phyloP scores from a whole-genome alignment of 2,797 vertebrate genomes.

The Discoglossus pictus region DNA sequence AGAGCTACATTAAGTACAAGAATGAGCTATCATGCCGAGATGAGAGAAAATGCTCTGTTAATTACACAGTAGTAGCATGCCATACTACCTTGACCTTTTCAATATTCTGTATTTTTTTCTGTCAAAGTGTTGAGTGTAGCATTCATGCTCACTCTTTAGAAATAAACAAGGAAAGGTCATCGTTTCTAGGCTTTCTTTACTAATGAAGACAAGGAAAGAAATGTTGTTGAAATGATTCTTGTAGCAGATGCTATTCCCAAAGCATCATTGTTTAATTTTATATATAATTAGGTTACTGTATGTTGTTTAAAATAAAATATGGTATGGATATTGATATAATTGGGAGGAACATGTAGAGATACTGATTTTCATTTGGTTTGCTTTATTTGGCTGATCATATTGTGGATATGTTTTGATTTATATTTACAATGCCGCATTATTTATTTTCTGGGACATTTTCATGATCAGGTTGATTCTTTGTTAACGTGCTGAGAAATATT shows the following conservation, averaged over 20 bases:
- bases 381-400: too few species aligned
- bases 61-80: conserved; percentile 33
- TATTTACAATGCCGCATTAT: too few species aligned
- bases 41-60: conserved; percentile 49
- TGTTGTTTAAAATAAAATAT: conserved; percentile 20
- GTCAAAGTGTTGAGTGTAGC: conserved; percentile 45
- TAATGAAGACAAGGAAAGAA: conserved; percentile 50
- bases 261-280: conserved; percentile 27
- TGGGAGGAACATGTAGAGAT: too few species aligned
- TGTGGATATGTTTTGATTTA: too few species aligned
- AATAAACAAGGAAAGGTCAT: conserved; percentile 49
- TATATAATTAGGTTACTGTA: conserved; percentile 25
- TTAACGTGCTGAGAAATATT: too few species aligned
- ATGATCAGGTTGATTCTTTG: too few species aligned
- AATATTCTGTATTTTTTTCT: conserved; percentile 50
- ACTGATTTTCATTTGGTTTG: too few species aligned
- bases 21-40: conserved; percentile 30
- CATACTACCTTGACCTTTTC: conserved; percentile 47
- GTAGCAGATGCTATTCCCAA: conserved; percentile 49
- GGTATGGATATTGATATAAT: too few species aligned
- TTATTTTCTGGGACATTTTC: too few species aligned
- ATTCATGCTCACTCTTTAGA: conserved; percentile 52
- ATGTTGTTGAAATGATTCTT: conserved; percentile 28
- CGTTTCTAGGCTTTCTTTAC: conserved; percentile 48
- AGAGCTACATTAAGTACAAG: conserved; percentile 38